Conservation (phyloP, 1,140 invertebrate species). For the Doryteuthis pealeii region DNA sequence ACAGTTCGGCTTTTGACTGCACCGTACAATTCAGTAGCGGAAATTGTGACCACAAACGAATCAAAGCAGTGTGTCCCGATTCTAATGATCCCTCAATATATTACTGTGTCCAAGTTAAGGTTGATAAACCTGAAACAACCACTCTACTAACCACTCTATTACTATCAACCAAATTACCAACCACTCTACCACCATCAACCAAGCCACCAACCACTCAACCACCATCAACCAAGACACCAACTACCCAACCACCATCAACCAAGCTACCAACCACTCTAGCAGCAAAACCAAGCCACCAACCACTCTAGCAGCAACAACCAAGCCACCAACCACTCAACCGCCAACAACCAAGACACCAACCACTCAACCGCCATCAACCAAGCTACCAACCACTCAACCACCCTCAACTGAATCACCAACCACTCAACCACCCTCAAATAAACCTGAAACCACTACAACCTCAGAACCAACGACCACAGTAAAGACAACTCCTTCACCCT, state of each 20-base stretch:
- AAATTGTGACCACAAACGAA: too few relatives aligned
- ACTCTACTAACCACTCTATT: neutral
- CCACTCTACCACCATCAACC: neutral
- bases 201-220: neutral
- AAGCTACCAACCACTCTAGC: neutral
- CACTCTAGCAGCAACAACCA: constrained; percentile 12
- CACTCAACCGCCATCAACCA: too few relatives aligned
- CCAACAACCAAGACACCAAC: neutral
- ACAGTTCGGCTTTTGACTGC: too few relatives aligned
- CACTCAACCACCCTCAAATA: neutral
- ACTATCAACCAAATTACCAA: neutral
- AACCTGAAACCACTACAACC: neutral
- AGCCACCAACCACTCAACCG: constrained; percentile 2
- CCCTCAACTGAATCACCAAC: neutral
- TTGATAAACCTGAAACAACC: constrained; percentile 14
- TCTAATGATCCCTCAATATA: too few relatives aligned
- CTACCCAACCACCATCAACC: neutral
- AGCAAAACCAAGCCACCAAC: neutral
- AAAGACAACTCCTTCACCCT: constrained; percentile 2
- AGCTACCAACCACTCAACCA: neutral
- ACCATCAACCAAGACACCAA: neutral
- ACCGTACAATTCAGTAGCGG: too few relatives aligned
- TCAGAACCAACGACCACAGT: constrained; percentile 9
- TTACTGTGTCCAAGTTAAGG: too few relatives aligned
- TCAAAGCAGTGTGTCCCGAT: too few relatives aligned